Base-by-base conservation (phyloP, 2,113 vertebrate species). In the Albula goreensis region DNA sequence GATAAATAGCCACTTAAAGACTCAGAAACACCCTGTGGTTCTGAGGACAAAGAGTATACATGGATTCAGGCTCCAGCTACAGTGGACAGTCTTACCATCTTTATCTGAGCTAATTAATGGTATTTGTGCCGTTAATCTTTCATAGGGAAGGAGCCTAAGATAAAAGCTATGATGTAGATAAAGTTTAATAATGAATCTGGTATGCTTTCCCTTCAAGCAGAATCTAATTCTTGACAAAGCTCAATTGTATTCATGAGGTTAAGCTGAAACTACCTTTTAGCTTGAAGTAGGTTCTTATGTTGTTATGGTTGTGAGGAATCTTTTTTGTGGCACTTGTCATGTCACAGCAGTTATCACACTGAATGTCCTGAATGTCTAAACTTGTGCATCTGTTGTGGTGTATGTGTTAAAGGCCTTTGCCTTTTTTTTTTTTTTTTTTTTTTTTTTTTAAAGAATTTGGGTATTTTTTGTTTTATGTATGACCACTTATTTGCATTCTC, bases 21-120 rank as follows among this genome's bases (percentile, higher is more conserved):
- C 74, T 31, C 51, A 1, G 22, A n/a, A 78, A 41, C 53, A 8
- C 12, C 51, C 50, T 5, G 53, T 31, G 50, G 19, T 66, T 22
- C 70, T n/a, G 41, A 9, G 77, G 84, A 79, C 9, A 49, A 60
- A 56, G 17, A 80, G 56, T 60, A 51, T 50, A 60, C 70, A 8
- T n/a, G 77, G 53, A 80, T 81, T 66, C n/a, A 80, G 57, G 78
- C 53, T 48, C 6, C 52, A 13, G 22, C 74, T 41, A 57, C 19
- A 0, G 80, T 17, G 31, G 15, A 11, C 6, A 49, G 22, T 79
- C 31, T 31, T 49, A 60, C 57, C 66, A 77, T 25, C 53, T 60
- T 90, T 90, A 90, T 92, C 91, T 78, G 52, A 84, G 80, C 85
- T 89, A 89, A 92, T 93, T 90, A 93, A 87, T 80, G 82, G 41